These are phyloP conservation scores for Conops quadrifasciatus DNA, from an alignment of 2,888 invertebrate species.

Conservation along the genomic window DNA sequence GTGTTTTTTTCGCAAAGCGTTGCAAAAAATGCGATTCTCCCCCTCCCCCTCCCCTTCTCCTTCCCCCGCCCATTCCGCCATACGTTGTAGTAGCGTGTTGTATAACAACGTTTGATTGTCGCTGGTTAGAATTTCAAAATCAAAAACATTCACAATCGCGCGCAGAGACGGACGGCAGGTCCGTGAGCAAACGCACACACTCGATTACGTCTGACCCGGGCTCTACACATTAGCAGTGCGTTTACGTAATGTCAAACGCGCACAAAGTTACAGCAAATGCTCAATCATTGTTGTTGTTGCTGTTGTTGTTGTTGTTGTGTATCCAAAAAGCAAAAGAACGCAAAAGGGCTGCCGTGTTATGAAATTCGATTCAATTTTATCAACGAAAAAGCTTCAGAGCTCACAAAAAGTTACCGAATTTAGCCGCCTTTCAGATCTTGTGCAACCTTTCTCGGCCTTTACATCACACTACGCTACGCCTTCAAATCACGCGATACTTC, in stretches of 20 bases:
- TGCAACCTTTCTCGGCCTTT: too few relatives aligned
- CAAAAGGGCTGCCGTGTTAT: neutral
- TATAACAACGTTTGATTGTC: neutral
- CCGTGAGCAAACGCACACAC: neutral
- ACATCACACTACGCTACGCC: too few relatives aligned
- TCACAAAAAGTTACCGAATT: too few relatives aligned
- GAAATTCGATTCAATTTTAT: neutral
- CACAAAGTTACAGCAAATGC: neutral
- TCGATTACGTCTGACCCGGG: constrained; percentile 9
- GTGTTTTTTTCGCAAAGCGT: neutral
- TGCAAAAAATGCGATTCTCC: too few relatives aligned
- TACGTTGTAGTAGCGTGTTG: too few relatives aligned
- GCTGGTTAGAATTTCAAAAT: neutral
- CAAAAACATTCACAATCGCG: neutral
- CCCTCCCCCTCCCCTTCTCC: neutral
- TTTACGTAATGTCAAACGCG: constrained; percentile 19
- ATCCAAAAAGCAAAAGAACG: too few relatives aligned
- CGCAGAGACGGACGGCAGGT: neutral
- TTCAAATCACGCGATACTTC: too few relatives aligned
- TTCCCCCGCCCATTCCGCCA: too few relatives aligned
- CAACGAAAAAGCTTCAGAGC: too few relatives aligned
- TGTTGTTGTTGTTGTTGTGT: neutral
- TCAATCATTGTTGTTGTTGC: neutral
- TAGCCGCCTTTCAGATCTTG: too few relatives aligned
- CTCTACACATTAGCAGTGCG: constrained; percentile 8